Conservation (phyloP, 2,797 vertebrate genomes). For the Oceanodroma leucorhoa region DNA sequence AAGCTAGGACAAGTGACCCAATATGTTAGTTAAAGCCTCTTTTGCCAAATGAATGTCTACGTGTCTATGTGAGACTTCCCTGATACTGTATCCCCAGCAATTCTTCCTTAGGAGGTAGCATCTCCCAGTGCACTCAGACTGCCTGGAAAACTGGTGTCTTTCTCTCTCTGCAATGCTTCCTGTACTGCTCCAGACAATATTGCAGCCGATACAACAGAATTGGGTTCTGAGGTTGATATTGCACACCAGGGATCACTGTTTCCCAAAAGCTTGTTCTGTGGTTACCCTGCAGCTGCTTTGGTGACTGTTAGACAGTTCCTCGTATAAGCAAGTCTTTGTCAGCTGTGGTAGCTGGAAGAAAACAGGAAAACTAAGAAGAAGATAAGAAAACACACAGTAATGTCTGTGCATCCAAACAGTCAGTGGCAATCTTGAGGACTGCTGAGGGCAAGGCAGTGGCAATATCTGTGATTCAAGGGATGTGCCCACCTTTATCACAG, state of each 20-base stretch:
- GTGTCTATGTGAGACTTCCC: background rate
- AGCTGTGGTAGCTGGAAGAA: background rate
- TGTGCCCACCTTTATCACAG: background rate
- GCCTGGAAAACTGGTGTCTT: background rate
- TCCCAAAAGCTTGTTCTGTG: background rate
- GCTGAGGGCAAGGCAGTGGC: background rate
- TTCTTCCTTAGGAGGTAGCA: background rate
- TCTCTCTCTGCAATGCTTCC: background rate
- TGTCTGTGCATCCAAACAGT: background rate
- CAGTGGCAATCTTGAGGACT: background rate
- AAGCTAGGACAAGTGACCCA: background rate
- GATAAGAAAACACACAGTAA: background rate
- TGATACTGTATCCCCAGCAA: background rate
- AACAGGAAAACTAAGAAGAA: background rate
- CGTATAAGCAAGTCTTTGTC: background rate
- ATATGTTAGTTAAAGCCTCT: background rate
- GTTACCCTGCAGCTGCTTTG: background rate
- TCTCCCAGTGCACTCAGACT: background rate
- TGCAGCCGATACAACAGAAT: fast-evolving
- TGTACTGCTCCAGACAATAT: background rate
- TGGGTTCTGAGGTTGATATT: background rate
- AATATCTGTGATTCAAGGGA: background rate
- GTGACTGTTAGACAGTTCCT: background rate
- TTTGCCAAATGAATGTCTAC: background rate
- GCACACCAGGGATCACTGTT: background rate